Evolutionary conservation across 2,113 vertebrate species (phyloP).

Genomic region (Egretta garzetta): DNA sequence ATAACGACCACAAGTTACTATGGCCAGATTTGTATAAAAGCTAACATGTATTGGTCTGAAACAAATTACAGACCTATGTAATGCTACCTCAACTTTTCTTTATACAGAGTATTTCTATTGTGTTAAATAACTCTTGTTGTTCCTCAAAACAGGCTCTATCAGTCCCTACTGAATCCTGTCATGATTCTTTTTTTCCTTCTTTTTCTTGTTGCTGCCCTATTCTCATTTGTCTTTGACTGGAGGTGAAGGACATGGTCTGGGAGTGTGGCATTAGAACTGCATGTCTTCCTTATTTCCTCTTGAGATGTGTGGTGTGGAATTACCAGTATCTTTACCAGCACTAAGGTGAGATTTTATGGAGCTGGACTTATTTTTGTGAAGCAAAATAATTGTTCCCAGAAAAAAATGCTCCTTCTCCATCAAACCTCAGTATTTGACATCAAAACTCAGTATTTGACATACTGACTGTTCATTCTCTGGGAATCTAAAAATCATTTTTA

Average conservation of each 20-base stretch:
- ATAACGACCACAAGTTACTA: not conserved
- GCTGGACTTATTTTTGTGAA: not conserved
- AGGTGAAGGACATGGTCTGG: not conserved
- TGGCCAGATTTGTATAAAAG: not conserved
- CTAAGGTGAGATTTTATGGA: not conserved
- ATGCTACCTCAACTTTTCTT: not conserved
- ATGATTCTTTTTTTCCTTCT: not conserved
- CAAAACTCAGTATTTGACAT: not conserved
- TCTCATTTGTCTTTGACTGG: not conserved
- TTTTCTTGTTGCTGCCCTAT: not conserved
- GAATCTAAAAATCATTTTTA: constrained; percentile 18
- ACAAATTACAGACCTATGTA: not conserved
- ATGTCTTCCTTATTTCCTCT: not conserved
- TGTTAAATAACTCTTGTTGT: not conserved
- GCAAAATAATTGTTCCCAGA: constrained; percentile 8
- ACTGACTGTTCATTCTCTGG: not conserved
- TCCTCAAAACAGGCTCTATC: not conserved
- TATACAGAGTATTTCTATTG: not conserved
- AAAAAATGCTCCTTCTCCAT: not conserved
- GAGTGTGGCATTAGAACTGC: not conserved
- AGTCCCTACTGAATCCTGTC: not conserved
- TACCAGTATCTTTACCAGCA: not conserved
- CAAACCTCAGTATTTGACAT: not conserved
- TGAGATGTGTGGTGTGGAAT: not conserved
- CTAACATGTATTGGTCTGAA: not conserved